Base-by-base conservation (phyloP, 2,888 invertebrate species). In the Hemaris fuciformis region DNA sequence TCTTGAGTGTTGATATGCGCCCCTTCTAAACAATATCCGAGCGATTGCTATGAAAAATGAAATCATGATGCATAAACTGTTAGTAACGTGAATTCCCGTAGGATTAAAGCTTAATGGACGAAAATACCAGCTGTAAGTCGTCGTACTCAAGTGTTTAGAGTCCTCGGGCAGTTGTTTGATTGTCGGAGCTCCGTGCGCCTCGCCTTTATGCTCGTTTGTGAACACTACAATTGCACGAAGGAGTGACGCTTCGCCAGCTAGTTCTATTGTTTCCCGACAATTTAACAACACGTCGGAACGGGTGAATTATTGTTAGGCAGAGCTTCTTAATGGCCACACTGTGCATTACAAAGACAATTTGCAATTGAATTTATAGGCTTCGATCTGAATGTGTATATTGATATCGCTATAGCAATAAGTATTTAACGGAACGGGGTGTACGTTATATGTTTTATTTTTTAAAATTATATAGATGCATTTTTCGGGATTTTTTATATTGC, bases 261-360 rank as follows among this genome's bases (percentile, higher is more conserved):
- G 34, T 60, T 41, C 53, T 41, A 53, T 60, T 53, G 53, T 60
- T 60, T 60, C 41, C 41, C 25, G 53, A 38, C 41, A 20, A 53
- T 48, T 38, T 7, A 41, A 48, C 48, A 27, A 48, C 15, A 53
- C 31, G 27, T 53, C 45, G 45, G 23, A 22, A 13, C 45, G 10
- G 10, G 2, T 31, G 18, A 53, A 27, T 53, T 53, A 53, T 27
- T 20, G 53, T 27, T n/a, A 38, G 10, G 34, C 10, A 38, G 38
- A 53, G 8, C 15, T n/a, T n/a, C 43, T 20, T 38, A 38, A 38
- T 8, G 20, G 43, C 43, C 20, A 7, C 43, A 20, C 13, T 38
- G 38, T 38, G 38, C 13, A 38, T n/a, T 38, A 4, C 38, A 10
- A 2, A 43, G 43, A 43, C 20, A 20, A 22, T 34, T 22, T 43